Evolutionary conservation across 2,888 invertebrate genomes (phyloP).

Genomic region (Flexamia atlantica): DNA sequence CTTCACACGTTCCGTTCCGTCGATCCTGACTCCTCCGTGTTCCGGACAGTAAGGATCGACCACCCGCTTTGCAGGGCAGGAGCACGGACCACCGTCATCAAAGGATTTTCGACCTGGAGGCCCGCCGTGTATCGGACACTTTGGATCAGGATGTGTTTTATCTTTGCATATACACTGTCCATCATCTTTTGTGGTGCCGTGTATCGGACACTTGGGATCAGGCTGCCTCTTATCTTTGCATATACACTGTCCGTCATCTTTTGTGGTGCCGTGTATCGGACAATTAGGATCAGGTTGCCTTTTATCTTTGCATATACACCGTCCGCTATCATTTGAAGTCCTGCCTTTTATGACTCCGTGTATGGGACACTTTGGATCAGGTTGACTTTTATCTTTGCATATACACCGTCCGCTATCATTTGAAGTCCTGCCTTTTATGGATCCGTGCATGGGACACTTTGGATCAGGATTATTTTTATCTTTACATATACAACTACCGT

Average conservation of each 20-base stretch:
- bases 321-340: not conserved
- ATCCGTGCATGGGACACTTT: too few relatives aligned
- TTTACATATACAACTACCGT: too few relatives aligned
- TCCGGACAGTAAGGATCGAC: conserved; percentile 28
- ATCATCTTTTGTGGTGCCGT: too few relatives aligned
- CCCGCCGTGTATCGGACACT: conserved; percentile 22
- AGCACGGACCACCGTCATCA: conserved; percentile 14
- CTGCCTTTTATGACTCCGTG: conserved; percentile 7
- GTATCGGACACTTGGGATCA: not conserved
- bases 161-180: conserved; percentile 24
- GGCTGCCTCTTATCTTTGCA: not conserved
- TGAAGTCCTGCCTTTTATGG: too few relatives aligned
- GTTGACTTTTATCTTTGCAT: too few relatives aligned
- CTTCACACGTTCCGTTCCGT: not conserved
- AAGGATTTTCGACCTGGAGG: too few relatives aligned
- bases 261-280: conserved; percentile 18
- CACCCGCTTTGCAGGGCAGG: not conserved
- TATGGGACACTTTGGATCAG: conserved; percentile 23
- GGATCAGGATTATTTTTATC: too few relatives aligned
- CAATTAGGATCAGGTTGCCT: not conserved
- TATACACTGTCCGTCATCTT: not conserved
- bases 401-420: too few relatives aligned
- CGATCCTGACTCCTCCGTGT: not conserved
- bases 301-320: not conserved
- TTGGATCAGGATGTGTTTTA: not conserved